Evolutionary conservation across 2,113 vertebrate genomes (phyloP).

Genomic region (Herpetotheres cachinnans): DNA sequence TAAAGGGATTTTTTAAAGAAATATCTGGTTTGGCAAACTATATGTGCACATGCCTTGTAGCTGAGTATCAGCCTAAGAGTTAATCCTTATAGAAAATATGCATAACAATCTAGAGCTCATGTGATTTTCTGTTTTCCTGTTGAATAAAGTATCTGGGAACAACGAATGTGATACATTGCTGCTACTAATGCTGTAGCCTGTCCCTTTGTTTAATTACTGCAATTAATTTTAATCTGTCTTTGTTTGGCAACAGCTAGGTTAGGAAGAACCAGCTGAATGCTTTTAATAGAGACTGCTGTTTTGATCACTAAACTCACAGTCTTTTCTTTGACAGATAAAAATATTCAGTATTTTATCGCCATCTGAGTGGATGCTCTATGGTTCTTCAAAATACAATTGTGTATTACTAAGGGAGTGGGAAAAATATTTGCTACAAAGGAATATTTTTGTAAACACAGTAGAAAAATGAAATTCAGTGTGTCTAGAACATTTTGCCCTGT

Average conservation of each 20-base stretch:
- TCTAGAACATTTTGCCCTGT: conserved; percentile 23
- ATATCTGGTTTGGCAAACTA: not conserved
- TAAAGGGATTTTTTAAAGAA: not conserved
- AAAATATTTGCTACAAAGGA: conserved; percentile 50
- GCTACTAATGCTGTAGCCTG: conserved; percentile 38
- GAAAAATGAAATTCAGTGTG: conserved; percentile 14
- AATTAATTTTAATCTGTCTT: conserved; percentile 68
- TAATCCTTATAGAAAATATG: not conserved
- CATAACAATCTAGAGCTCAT: not conserved
- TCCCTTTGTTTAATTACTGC: conserved; percentile 51
- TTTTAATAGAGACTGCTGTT: conserved; percentile 15
- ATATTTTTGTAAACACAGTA: conserved; percentile 19
- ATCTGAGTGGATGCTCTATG: not conserved
- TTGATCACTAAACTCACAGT: conserved; percentile 7
- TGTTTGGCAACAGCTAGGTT: conserved; percentile 48
- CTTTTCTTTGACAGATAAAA: conserved; percentile 24
- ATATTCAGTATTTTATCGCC: not conserved
- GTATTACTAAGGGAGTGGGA: not conserved
- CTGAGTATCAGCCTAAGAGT: not conserved
- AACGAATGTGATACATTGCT: not conserved
- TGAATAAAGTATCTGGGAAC: not conserved
- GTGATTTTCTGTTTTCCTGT: conserved; percentile 24
- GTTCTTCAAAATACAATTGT: conserved; percentile 7
- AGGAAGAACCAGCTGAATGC: conserved; percentile 30
- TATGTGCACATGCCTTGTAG: not conserved